Evolutionary conservation across 1,140 invertebrate genomes (phyloP).

Genomic region (Drosophila equinoxialis): DNA sequence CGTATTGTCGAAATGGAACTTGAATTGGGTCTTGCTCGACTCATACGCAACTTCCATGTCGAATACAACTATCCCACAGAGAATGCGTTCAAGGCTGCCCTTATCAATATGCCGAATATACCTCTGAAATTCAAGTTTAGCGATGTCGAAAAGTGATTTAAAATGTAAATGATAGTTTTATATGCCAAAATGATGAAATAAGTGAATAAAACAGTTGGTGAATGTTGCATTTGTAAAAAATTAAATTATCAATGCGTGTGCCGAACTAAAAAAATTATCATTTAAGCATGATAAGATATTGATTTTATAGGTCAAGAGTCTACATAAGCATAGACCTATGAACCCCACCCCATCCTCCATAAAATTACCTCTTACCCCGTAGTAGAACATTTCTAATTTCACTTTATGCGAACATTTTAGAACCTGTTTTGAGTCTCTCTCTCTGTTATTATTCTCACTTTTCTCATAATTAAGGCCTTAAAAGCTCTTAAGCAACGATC

Average conservation of each 20-base stretch:
- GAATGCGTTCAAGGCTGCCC: conserved; percentile 51
- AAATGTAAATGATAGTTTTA: not conserved
- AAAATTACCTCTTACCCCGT: too few species aligned
- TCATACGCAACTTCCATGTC: conserved; percentile 85
- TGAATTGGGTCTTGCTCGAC: conserved; percentile 85
- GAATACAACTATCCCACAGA: conserved; percentile 83
- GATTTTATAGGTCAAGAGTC: too few species aligned
- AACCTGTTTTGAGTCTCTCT: too few species aligned
- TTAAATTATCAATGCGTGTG: too few species aligned
- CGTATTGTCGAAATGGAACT: conserved; percentile 89
- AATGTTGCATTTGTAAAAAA: not conserved
- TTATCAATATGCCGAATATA: conserved; percentile 73
- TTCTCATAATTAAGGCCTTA: too few species aligned
- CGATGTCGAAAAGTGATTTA: conserved; percentile 44
- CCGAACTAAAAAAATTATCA: not conserved
- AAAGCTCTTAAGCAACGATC: too few species aligned
- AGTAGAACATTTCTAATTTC: too few species aligned
- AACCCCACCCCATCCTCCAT: too few species aligned
- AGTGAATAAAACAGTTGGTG: not conserved
- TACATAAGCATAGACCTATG: too few species aligned
- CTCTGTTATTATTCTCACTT: too few species aligned
- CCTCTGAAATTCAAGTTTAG: conserved; percentile 77
- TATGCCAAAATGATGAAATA: conserved; percentile 3
- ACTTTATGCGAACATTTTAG: not conserved
- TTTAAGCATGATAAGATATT: too few species aligned